Percentiles rank a stretch among this genome's conserved stretches.
These are phyloP conservation scores for Diarsia dahlii DNA, from an alignment of 2,888 invertebrate species.

Conservation along the genomic window DNA sequence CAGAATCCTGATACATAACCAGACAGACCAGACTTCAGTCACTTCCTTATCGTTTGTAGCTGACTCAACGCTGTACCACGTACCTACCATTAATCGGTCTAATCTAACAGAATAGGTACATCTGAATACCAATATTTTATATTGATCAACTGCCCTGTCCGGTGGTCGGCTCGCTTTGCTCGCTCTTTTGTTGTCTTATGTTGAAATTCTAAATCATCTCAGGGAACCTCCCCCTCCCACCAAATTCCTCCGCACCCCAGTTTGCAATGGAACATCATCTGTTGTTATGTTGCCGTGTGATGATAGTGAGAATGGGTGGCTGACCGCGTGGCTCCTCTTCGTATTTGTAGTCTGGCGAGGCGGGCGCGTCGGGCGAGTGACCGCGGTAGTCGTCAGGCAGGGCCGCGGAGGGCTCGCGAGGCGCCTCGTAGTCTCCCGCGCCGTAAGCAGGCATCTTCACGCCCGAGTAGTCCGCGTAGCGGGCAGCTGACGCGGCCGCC, in stretches of 20 bases:
- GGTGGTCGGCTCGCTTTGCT: too few species aligned
- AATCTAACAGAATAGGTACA: neutral
- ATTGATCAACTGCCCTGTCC: conserved; percentile 1
- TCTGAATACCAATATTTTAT: neutral
- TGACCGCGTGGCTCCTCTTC: conserved; percentile 76
- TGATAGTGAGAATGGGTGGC: neutral
- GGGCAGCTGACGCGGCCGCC: conserved; percentile 68
- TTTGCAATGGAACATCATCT: neutral
- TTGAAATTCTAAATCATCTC: too few species aligned
- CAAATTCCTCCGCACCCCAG: too few species aligned
- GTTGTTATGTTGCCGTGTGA: neutral
- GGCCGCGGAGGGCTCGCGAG: conserved; percentile 61
- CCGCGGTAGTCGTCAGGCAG: conserved; percentile 77
- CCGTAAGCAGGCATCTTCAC: conserved; percentile 82
- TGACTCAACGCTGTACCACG: neutral
- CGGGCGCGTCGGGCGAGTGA: conserved; percentile 77
- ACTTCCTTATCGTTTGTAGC: neutral
- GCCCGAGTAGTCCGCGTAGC: conserved; percentile 80
- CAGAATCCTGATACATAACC: neutral
- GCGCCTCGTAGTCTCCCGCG: conserved; percentile 73
- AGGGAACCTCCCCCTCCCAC: too few species aligned
- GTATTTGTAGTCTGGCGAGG: conserved; percentile 82
- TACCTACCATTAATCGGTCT: neutral
- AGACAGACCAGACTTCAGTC: neutral
- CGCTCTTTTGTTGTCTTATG: too few species aligned